Evolutionary conservation across 2,113 vertebrate genomes (phyloP).

Genomic region (Narcine bancroftii): DNA sequence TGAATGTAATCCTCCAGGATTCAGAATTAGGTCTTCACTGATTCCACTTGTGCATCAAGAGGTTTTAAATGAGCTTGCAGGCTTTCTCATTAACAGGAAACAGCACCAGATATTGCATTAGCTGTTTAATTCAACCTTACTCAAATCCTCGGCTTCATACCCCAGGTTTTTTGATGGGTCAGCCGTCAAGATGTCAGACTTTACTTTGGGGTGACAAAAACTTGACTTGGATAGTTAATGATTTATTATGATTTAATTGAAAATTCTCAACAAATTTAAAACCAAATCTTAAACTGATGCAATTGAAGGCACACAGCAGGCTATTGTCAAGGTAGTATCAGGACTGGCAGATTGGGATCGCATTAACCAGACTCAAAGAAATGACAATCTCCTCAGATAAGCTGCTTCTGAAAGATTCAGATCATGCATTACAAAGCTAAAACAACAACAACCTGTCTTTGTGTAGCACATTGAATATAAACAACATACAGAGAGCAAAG

Average conservation of each 20-base stretch:
- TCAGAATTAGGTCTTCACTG: not conserved
- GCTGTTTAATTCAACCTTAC: not conserved
- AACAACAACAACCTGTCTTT: too few relatives aligned
- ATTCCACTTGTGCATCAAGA: not conserved
- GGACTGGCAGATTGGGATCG: not conserved
- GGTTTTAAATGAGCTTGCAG: not conserved
- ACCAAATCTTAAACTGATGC: not conserved
- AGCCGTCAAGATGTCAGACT: not conserved
- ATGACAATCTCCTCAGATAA: not conserved
- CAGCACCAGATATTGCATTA: slow-evolving; percentile 13
- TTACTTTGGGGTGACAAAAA: not conserved
- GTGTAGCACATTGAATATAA: too few relatives aligned
- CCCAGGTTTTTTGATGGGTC: not conserved
- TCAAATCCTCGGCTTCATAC: not conserved
- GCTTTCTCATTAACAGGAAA: not conserved
- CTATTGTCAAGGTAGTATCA: not conserved
- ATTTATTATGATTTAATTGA: not conserved
- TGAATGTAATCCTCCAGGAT: not conserved
- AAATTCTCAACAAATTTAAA: not conserved
- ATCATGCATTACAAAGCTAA: not conserved
- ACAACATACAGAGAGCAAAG: too few relatives aligned
- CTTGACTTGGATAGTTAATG: not conserved
- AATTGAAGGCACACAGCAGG: not conserved
- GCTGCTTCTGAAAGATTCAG: not conserved
- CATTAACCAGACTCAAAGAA: not conserved